phyloP scores from a whole-genome alignment of 2,888 invertebrate genomes.

The Drosophila meridiana region DNA sequence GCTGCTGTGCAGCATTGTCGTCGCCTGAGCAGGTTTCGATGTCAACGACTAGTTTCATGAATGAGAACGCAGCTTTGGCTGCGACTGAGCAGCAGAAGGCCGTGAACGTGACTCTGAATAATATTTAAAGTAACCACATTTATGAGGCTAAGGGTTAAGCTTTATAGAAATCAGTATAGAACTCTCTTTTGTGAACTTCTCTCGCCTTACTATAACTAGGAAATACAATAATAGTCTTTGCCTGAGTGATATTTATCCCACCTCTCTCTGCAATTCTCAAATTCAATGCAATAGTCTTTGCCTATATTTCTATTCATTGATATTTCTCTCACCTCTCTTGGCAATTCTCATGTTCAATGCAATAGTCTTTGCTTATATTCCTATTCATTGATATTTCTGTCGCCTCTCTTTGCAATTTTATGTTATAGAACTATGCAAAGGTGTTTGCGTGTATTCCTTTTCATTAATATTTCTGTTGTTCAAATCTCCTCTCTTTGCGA shows the following conservation, averaged over 20 bases:
- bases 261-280: too few species aligned
- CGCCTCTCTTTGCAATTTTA: too few species aligned
- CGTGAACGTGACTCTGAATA: conserved; percentile 51
- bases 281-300: too few species aligned
- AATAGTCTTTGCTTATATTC: not conserved
- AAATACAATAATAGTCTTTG: too few species aligned
- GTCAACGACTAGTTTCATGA: conserved; percentile 72
- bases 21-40: conserved; percentile 68
- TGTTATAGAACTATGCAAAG: too few species aligned
- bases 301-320: too few species aligned
- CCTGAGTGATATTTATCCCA: too few species aligned
- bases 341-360: not conserved
- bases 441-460: too few species aligned
- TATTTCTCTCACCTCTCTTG: too few species aligned
- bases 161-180: not conserved
- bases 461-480: too few species aligned
- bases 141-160: conserved; percentile 22
- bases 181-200: not conserved
- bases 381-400: not conserved
- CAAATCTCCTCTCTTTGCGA: too few species aligned
- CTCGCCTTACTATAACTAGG: not conserved
- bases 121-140: conserved; percentile 20
- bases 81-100: conserved; percentile 17
- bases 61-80: conserved; percentile 57
- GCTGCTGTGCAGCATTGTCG: conserved; percentile 64